Evolutionary conservation across 2,888 invertebrate species (phyloP).

Genomic region (Orthonevra nobilis): DNA sequence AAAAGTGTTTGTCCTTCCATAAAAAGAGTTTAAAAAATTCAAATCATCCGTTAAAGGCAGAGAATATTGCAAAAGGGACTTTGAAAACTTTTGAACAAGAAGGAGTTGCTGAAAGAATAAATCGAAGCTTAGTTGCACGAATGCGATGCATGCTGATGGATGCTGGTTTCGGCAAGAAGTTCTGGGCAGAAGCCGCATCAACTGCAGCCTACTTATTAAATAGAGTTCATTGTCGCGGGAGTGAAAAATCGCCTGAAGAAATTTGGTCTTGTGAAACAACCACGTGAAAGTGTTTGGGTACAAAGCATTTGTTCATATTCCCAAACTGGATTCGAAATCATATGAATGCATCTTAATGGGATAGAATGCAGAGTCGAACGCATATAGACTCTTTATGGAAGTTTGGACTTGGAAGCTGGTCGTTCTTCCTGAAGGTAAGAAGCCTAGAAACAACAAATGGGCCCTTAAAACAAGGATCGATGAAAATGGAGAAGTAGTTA

Average conservation of each 20-base stretch:
- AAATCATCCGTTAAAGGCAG: slow-evolving; percentile 57
- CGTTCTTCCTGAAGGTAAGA: too few relatives aligned
- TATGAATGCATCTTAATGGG: too few relatives aligned
- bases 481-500: slow-evolving; percentile 23
- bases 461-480: slow-evolving; percentile 45
- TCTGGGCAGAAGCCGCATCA: slow-evolving; percentile 56
- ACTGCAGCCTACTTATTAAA: slow-evolving; percentile 67
- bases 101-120: slow-evolving; percentile 58
- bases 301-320: too few relatives aligned
- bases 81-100: slow-evolving; percentile 50
- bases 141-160: slow-evolving; percentile 70
- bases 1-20: slow-evolving; percentile 9
- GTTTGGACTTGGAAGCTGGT: too few relatives aligned
- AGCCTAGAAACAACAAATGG: slow-evolving; percentile 39
- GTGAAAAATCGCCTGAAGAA: slow-evolving; percentile 54
- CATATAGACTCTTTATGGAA: too few relatives aligned
- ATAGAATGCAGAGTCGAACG: slow-evolving; percentile 43
- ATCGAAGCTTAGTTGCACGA: slow-evolving; percentile 70
- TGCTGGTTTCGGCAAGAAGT: slow-evolving; percentile 42
- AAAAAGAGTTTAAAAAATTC: slow-evolving; percentile 57
- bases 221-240: slow-evolving; percentile 54
- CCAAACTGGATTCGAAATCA: too few relatives aligned
- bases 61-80: slow-evolving; percentile 56
- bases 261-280: too few relatives aligned
- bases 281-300: too few relatives aligned